phyloP scores from a whole-genome alignment of 2,797 vertebrate genomes.

The Falco naumanni region DNA sequence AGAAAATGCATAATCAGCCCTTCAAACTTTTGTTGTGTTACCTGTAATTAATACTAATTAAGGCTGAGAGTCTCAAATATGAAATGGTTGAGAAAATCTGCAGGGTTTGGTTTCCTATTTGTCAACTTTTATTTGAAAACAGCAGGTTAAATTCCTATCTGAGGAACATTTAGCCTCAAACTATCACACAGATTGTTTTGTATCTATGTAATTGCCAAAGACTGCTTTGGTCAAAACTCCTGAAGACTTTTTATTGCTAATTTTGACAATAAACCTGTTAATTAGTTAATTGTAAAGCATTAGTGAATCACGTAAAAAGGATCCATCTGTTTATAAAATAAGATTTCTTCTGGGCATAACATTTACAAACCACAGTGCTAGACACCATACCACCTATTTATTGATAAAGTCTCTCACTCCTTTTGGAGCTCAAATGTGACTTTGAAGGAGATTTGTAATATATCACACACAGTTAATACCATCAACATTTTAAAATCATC shows the following conservation, averaged over 20 bases:
- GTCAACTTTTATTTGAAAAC: slow-evolving; percentile 81
- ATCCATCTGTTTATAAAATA: slow-evolving; percentile 82
- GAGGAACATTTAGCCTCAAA: slow-evolving; percentile 78
- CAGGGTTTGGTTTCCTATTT: slow-evolving; percentile 77
- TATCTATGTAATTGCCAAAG: slow-evolving; percentile 77
- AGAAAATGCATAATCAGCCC: slow-evolving; percentile 60
- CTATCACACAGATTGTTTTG: slow-evolving; percentile 78
- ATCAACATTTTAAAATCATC: not conserved
- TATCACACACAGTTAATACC: not conserved
- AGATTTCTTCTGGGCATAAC: slow-evolving; percentile 79
- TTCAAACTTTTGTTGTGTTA: slow-evolving; percentile 61
- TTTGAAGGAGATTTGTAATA: slow-evolving; percentile 31
- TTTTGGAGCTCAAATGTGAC: slow-evolving; percentile 21
- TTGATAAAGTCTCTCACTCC: slow-evolving; percentile 10
- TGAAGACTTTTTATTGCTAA: slow-evolving; percentile 82
- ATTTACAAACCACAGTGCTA: slow-evolving; percentile 61
- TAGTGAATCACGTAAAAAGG: slow-evolving; percentile 81
- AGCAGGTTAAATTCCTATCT: slow-evolving; percentile 78
- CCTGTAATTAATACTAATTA: slow-evolving; percentile 80
- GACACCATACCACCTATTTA: slow-evolving; percentile 45
- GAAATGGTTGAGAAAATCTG: slow-evolving; percentile 70
- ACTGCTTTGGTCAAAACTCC: slow-evolving; percentile 79
- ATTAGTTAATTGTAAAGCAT: slow-evolving; percentile 83
- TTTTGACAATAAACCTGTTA: slow-evolving; percentile 84
- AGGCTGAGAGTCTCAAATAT: slow-evolving; percentile 64